phyloP scores from a whole-genome alignment of 2,797 vertebrate species.

The Chaunax sp. region DNA sequence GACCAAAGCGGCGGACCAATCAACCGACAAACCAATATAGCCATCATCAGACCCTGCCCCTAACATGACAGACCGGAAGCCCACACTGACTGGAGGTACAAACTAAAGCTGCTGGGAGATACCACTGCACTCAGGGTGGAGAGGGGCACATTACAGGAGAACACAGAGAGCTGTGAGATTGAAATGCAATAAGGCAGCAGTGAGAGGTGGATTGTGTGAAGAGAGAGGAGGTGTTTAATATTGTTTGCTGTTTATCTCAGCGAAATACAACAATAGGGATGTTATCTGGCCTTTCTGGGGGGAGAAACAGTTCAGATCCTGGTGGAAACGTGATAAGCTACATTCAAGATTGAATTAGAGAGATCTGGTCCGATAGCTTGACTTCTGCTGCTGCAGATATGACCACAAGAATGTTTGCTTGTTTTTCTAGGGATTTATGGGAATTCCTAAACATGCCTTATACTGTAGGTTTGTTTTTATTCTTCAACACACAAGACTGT shows the following conservation, averaged over 20 bases:
- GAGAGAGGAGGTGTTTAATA: slow-evolving; percentile 64
- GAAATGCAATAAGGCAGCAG: slow-evolving; percentile 54
- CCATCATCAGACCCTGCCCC: not conserved
- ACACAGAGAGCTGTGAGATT: slow-evolving; percentile 18
- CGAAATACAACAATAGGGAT: slow-evolving; percentile 71
- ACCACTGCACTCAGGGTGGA: not conserved
- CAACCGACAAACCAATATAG: not conserved
- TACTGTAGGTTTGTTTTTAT: not conserved
- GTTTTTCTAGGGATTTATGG: slow-evolving; percentile 19
- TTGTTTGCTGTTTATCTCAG: slow-evolving; percentile 75
- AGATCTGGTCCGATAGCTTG: slow-evolving; percentile 58
- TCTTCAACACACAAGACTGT: not conserved
- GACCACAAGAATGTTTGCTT: slow-evolving; percentile 8
- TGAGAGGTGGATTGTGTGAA: slow-evolving; percentile 20
- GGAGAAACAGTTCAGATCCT: slow-evolving; percentile 64
- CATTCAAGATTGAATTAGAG: slow-evolving; percentile 71
- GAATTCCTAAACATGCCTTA: not conserved
- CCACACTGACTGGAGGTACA: not conserved
- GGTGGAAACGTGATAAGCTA: slow-evolving; percentile 58
- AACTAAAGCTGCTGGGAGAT: not conserved
- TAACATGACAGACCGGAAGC: not conserved
- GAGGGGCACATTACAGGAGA: not conserved
- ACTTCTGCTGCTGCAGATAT: slow-evolving; percentile 41
- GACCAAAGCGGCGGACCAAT: not conserved
- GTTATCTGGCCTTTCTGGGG: slow-evolving; percentile 54